A percentile compares a stretch with the other conserved stretches of the same genome.
Conservation (phyloP, 2,797 vertebrate species). For the Pipistrellus kuhlii region DNA sequence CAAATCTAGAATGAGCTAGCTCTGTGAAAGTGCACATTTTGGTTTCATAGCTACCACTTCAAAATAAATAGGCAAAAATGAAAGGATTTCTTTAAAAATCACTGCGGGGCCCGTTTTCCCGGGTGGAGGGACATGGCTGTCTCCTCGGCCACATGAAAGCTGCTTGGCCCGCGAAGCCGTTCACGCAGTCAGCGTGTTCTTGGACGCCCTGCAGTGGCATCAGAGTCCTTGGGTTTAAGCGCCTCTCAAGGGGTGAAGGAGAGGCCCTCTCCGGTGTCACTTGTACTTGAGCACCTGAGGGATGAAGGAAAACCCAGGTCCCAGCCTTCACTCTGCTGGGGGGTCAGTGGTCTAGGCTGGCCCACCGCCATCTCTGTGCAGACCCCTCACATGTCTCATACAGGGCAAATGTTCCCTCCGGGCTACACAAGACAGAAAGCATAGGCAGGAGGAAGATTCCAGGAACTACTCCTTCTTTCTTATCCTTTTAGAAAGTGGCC, state of each 20-base stretch:
- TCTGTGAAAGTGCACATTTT: not conserved
- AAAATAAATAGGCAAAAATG: not conserved
- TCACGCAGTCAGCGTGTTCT: not conserved
- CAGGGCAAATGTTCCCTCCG: not conserved
- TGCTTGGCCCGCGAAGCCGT: not conserved
- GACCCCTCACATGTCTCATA: not conserved
- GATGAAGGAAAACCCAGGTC: not conserved
- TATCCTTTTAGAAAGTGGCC: not conserved
- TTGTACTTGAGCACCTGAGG: not conserved
- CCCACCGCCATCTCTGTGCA: rapidly evolving
- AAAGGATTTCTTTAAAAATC: not conserved
- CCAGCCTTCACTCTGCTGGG: not conserved
- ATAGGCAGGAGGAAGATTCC: not conserved
- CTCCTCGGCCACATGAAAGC: not conserved
- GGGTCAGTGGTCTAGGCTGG: not conserved
- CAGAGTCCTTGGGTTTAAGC: not conserved
- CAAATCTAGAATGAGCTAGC: not conserved
- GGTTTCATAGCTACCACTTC: not conserved
- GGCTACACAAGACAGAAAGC: not conserved
- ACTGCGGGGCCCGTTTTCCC: not conserved
- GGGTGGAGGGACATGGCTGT: not conserved
- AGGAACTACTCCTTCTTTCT: not conserved
- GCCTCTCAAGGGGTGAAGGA: not conserved
- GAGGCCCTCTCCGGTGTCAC: not conserved
- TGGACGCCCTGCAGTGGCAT: not conserved